These are phyloP conservation scores for Dascillus cervinus DNA, from an alignment of 2,888 invertebrate genomes.

Conservation along the genomic window DNA sequence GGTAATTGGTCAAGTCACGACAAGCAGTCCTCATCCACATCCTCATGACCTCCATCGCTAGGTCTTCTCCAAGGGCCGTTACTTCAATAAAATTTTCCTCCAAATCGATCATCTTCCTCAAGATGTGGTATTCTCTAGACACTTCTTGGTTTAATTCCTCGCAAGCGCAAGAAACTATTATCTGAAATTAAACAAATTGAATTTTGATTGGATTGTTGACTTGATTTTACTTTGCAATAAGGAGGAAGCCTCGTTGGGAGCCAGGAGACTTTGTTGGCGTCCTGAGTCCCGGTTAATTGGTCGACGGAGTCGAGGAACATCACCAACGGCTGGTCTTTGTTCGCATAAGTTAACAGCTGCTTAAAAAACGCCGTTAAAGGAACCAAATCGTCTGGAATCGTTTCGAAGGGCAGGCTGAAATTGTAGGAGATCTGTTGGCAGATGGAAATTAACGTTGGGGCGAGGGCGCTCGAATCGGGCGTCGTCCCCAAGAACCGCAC, in stretches of 20 bases:
- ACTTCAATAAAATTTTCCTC: slow-evolving; percentile 88
- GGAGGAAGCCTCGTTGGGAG: slow-evolving; percentile 83
- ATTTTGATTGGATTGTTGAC: slow-evolving; percentile 3
- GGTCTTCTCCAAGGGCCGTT: slow-evolving; percentile 80
- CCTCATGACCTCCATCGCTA: slow-evolving; percentile 88
- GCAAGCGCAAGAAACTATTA: slow-evolving; percentile 84
- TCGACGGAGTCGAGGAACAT: slow-evolving; percentile 95
- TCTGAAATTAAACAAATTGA: slow-evolving; percentile 48
- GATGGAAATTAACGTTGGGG: slow-evolving; percentile 89
- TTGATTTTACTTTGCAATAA: slow-evolving; percentile 68
- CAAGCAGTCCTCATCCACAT: slow-evolving; percentile 91
- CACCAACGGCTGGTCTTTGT: slow-evolving; percentile 74
- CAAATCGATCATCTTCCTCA: slow-evolving; percentile 80
- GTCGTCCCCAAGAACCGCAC: slow-evolving; percentile 93
- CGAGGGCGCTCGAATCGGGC: slow-evolving; percentile 91
- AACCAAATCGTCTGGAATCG: slow-evolving; percentile 92
- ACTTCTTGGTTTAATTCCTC: slow-evolving; percentile 82
- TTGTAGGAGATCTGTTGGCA: slow-evolving; percentile 95
- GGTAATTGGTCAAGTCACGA: slow-evolving; percentile 83
- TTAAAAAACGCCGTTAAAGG: slow-evolving; percentile 95
- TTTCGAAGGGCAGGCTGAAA: slow-evolving; percentile 83
- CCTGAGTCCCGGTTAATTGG: slow-evolving; percentile 89
- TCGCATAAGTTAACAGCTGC: slow-evolving; percentile 78
- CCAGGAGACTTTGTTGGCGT: slow-evolving; percentile 94
- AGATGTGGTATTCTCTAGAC: slow-evolving; percentile 77